Percentiles rank a stretch among this genome's conserved stretches.
phyloP scores from a whole-genome alignment of 2,797 vertebrate species.

The Alcedo atthis region DNA sequence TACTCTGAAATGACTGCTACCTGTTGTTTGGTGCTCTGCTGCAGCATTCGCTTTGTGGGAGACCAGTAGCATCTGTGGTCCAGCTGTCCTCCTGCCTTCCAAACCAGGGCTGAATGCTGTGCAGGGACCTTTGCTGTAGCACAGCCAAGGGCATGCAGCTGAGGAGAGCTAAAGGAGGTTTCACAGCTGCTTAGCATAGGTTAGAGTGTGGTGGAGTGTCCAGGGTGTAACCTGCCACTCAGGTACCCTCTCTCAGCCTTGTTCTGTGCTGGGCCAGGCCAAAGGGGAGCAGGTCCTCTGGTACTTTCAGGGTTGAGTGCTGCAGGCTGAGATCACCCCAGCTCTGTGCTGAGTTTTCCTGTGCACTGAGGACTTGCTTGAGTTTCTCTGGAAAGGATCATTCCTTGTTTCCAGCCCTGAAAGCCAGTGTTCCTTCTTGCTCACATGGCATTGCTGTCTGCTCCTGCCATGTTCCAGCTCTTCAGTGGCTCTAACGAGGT shows the following conservation, averaged over 20 bases:
- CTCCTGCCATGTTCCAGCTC: not conserved
- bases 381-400: not conserved
- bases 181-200: not conserved
- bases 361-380: not conserved
- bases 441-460: not conserved
- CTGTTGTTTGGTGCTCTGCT: not conserved
- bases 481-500: not conserved
- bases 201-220: accelerated
- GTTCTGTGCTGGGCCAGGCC: not conserved
- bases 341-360: not conserved
- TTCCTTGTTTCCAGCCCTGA: not conserved
- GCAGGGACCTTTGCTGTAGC: not conserved
- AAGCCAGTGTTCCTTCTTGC: not conserved
- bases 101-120: not conserved
- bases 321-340: not conserved
- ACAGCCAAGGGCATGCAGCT: not conserved
- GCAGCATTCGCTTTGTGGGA: not conserved
- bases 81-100: not conserved
- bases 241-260: not conserved
- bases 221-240: not conserved
- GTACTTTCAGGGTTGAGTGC: not conserved
- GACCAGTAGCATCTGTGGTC: not conserved
- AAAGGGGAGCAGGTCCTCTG: not conserved
- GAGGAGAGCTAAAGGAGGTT: not conserved
- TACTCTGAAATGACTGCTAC: not conserved